Evolutionary conservation across 1,140 invertebrate species (phyloP).

Genomic region (Aphelinus atriplicis): DNA sequence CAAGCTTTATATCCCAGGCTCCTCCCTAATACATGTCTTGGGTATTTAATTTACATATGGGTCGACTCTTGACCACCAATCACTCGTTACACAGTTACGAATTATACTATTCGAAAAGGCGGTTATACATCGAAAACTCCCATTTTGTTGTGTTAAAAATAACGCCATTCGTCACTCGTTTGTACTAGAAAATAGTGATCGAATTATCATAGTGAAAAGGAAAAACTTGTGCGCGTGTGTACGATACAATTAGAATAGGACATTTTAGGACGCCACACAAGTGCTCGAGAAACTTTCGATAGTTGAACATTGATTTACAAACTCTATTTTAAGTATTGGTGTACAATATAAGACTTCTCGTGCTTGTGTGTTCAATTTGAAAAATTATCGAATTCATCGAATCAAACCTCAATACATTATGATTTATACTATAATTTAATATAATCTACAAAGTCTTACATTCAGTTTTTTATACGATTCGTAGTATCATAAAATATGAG

Average conservation of each 20-base stretch:
- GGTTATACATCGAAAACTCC: conserved; percentile 14
- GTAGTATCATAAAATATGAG: conserved; percentile 6
- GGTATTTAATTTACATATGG: conserved; percentile 32
- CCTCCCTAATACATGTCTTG: conserved; percentile 34
- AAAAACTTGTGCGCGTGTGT: conserved; percentile 14
- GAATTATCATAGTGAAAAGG: neutral
- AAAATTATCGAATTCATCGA: conserved; percentile 19
- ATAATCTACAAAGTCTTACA: conserved; percentile 29
- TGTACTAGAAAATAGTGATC: conserved; percentile 29
- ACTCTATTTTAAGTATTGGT: too few relatives aligned
- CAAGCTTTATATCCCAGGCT: conserved; percentile 35
- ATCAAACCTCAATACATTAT: conserved; percentile 8
- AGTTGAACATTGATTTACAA: too few relatives aligned
- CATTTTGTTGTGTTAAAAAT: conserved; percentile 8
- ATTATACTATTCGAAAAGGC: conserved; percentile 18
- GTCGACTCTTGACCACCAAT: neutral
- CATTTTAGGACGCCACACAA: too few relatives aligned
- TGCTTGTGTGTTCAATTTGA: neutral
- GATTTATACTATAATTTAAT: conserved; percentile 23
- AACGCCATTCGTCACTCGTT: neutral
- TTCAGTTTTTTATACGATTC: conserved; percentile 6
- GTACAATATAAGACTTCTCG: too few relatives aligned
- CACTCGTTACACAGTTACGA: conserved; percentile 9
- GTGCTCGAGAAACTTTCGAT: too few relatives aligned
- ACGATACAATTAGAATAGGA: neutral